Percentiles rank a stretch among this genome's conserved stretches.
Evolutionary conservation across 1,140 invertebrate species (phyloP).

Genomic region (Habropoda laboriosa): DNA sequence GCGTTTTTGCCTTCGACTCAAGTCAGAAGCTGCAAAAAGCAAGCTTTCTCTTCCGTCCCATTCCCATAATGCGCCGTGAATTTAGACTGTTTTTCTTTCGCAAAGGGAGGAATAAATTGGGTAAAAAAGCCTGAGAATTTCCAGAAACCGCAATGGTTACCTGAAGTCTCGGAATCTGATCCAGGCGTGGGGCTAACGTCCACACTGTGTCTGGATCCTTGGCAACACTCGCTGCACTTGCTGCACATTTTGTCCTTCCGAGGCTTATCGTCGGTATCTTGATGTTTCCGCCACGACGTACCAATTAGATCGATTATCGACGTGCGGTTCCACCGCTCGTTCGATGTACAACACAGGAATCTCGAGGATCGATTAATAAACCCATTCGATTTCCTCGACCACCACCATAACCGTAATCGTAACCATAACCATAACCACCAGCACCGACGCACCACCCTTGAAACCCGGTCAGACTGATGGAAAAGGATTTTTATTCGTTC

Average conservation of each 20-base stretch:
- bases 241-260: conserved; percentile 76
- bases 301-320: conserved; percentile 40
- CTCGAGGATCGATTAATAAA: conserved; percentile 1
- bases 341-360: background rate
- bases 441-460: background rate
- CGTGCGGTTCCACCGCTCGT: conserved; percentile 15
- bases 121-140: no score
- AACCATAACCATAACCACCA: no score
- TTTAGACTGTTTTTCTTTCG: no score
- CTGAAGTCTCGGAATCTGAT: conserved; percentile 77
- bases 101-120: no score
- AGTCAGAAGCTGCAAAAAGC: no score
- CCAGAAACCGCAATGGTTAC: conserved; percentile 60
- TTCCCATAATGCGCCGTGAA: no score
- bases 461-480: conserved; percentile 1
- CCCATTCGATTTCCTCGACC: background rate
- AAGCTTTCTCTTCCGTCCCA: no score
- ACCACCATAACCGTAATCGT: background rate
- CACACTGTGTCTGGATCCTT: conserved; percentile 77
- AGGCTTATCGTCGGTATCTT: conserved; percentile 23
- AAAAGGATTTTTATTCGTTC: background rate
- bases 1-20: no score
- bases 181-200: conserved; percentile 77
- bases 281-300: conserved; percentile 21
- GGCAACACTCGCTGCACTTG: conserved; percentile 81